Conservation (phyloP, 2,113 vertebrate genomes). For the Collichthys lucidus region DNA sequence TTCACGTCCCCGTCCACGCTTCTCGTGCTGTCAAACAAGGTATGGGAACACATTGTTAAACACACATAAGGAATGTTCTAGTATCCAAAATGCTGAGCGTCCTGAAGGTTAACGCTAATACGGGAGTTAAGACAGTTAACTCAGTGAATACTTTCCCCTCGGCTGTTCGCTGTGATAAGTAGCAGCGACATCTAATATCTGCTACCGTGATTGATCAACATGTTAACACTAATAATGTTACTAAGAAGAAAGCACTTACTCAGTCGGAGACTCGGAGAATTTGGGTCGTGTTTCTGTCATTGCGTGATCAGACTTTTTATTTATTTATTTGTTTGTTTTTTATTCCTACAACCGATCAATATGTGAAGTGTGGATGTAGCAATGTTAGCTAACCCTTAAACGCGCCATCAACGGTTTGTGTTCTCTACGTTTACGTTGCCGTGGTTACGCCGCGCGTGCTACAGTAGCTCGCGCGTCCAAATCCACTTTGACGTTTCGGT, state of each 20-base stretch:
- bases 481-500: background rate
- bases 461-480: background rate
- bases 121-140: background rate
- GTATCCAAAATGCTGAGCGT: background rate
- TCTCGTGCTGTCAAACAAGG: slow-evolving; percentile 11
- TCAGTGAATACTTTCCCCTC: background rate
- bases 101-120: too few species aligned
- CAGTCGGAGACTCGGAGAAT: slow-evolving; percentile 6
- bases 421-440: slow-evolving; percentile 25
- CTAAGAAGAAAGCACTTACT: slow-evolving; percentile 46
- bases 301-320: slow-evolving; percentile 4
- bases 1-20: slow-evolving; percentile 21
- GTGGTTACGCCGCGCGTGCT: slow-evolving; percentile 39
- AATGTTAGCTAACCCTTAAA: background rate
- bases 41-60: background rate
- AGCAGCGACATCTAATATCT: background rate
- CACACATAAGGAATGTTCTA: background rate
- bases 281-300: background rate
- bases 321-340: background rate
- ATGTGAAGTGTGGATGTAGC: background rate
- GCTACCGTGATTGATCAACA: background rate
- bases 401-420: background rate
- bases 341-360: background rate
- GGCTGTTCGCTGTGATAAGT: background rate
- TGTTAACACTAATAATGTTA: background rate